Conservation (phyloP, 2,888 invertebrate species). For the Perizoma affinitatum region DNA sequence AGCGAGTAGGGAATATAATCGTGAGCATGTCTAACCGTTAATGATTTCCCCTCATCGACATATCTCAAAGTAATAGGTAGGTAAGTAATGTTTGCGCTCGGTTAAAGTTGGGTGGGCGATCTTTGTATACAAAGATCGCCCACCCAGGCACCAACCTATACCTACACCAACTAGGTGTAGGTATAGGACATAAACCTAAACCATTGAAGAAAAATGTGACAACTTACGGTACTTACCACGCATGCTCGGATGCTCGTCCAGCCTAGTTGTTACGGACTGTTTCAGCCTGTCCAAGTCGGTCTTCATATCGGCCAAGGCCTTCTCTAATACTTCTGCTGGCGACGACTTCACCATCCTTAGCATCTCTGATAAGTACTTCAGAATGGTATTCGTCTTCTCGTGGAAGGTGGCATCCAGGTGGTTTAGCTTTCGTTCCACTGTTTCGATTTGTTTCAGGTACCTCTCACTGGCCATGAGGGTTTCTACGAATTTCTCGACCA, state of each 20-base stretch:
- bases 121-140: too few relatives aligned
- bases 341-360: conserved; percentile 50
- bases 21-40: too few relatives aligned
- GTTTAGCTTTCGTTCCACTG: conserved; percentile 60
- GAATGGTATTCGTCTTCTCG: conserved; percentile 60
- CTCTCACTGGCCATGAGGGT: conserved; percentile 67
- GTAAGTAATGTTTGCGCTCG: too few relatives aligned
- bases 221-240: conserved; percentile 48
- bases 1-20: too few relatives aligned
- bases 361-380: conserved; percentile 66
- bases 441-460: conserved; percentile 67
- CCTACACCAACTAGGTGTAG: too few relatives aligned
- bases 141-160: too few relatives aligned
- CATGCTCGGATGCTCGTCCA: conserved; percentile 44
- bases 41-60: too few relatives aligned
- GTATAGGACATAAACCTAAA: too few relatives aligned
- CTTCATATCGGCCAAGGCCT: conserved; percentile 49
- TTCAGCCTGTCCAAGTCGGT: conserved; percentile 56
- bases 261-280: conserved; percentile 42
- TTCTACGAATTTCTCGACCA: conserved; percentile 71
- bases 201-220: too few relatives aligned
- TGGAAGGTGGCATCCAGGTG: conserved; percentile 63
- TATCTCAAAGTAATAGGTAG: too few relatives aligned
- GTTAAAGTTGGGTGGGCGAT: too few relatives aligned
- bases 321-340: conserved; percentile 47